Base-by-base conservation (phyloP, 2,888 invertebrate species). In the Acanthoscelides obtectus region DNA sequence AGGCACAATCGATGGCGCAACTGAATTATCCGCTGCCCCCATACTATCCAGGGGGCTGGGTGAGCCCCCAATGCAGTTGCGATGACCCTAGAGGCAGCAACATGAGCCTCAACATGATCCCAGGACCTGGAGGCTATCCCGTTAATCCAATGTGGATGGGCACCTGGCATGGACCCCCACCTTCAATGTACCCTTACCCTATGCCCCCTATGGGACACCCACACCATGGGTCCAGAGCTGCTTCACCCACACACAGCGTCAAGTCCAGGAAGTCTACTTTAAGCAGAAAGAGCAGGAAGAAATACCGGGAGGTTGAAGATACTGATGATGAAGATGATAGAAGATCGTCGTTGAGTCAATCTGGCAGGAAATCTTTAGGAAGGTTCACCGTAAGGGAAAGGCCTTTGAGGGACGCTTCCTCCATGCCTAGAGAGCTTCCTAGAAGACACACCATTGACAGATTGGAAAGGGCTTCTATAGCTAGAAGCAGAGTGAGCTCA, bases 1-100 rank as follows among this genome's bases (percentile, higher is more conserved):
- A 92, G 92, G 90, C 92, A 0, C 92, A 92, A 79, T 92, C 92
- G 0, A 88, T 92, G 88, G 91, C 92, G 0, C 92, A 92, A 69
- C 81, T 93, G 6, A 90, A 89, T 80, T 90, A 89, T 76, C 88
- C 88, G 25, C 87, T 88, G 27, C 87, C 87, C 68, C 90, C 90
- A 75, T 87, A 85, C 77, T 45, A 45, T 12, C 80, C 72, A 66
- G 86, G 83, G 73, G 81, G 83, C 77, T 81, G 84, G 84, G 75
- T 80, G 79, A 84, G 81, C 75, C 45, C 45, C 45, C 84, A 81
- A 77, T 84, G 86, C 82, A 75, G 76, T 22, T 82, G 80, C 75
- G 83, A 83, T 68, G 78, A 79, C 21, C 81, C 80, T 68, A 86
- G 87, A 72, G 87, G 88, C 22, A 89, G 89, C 70, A 89, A 89